Evolutionary conservation across 2,797 vertebrate species (phyloP).

Genomic region (Caiman crocodilus): DNA sequence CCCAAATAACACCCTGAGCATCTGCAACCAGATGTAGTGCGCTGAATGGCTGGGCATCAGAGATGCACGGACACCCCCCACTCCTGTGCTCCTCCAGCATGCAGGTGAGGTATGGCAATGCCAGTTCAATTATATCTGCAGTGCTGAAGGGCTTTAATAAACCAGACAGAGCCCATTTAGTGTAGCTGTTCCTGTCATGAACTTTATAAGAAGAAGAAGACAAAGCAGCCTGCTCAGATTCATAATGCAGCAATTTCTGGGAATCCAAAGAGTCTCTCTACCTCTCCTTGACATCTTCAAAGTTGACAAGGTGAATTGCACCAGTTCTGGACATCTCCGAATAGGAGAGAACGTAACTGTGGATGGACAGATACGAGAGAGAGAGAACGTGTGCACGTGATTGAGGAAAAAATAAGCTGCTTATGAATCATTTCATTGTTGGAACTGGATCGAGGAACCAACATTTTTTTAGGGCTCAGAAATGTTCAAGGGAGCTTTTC

Average conservation of each 20-base stretch:
- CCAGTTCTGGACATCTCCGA: not conserved
- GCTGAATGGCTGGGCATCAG: not conserved
- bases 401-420: too few species aligned
- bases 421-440: too few species aligned
- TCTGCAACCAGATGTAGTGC: not conserved
- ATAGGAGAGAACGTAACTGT: not conserved
- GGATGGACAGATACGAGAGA: not conserved
- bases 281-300: too few species aligned
- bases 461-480: not conserved
- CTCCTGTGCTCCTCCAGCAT: not conserved
- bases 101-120: not conserved
- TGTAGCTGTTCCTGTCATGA: not conserved
- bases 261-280: not conserved
- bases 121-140: not conserved
- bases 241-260: not conserved
- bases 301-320: not conserved
- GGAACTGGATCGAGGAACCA: not conserved
- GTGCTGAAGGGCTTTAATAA: not conserved
- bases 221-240: not conserved
- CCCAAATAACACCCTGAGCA: not conserved
- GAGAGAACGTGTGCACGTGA: not conserved
- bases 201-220: not conserved
- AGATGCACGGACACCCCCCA: not conserved
- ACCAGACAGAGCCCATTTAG: not conserved
- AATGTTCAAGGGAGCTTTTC: not conserved